Evolutionary conservation across 2,888 invertebrate species (phyloP).

Genomic region (Euplexia lucipara): DNA sequence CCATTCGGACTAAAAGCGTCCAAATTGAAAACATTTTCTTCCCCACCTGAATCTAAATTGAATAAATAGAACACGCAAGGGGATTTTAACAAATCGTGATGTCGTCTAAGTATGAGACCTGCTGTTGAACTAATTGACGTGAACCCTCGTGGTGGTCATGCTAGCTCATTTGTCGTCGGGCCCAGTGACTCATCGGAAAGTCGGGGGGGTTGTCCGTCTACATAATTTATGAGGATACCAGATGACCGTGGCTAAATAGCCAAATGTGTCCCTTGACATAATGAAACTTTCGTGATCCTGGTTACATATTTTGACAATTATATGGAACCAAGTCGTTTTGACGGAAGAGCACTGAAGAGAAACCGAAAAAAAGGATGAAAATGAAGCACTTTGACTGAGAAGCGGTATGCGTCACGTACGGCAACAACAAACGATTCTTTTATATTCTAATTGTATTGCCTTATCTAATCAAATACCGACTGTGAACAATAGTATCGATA

Average conservation of each 20-base stretch:
- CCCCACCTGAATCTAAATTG: conserved; percentile 53
- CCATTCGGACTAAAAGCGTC: conserved; percentile 45
- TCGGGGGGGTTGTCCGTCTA: conserved; percentile 72
- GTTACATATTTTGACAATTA: conserved; percentile 1
- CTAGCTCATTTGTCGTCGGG: conserved; percentile 81
- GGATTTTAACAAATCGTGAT: conserved; percentile 68
- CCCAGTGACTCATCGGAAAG: conserved; percentile 82
- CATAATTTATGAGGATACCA: conserved; percentile 75
- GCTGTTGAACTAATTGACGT: conserved; percentile 77
- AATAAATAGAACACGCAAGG: conserved; percentile 60
- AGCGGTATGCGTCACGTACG: conserved; percentile 12
- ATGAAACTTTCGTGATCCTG: conserved; percentile 25
- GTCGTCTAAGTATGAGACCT: conserved; percentile 63
- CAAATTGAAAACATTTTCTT: conserved; percentile 58
- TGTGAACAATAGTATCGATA: conserved; percentile 56
- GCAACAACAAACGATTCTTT: conserved; percentile 26
- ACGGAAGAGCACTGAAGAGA: conserved; percentile 4
- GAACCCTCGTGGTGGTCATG: conserved; percentile 75
- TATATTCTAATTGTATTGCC: conserved; percentile 38
- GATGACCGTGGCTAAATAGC: conserved; percentile 74
- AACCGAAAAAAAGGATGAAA: not conserved
- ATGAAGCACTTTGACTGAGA: conserved; percentile 2
- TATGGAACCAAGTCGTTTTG: not conserved
- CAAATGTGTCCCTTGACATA: conserved; percentile 48
- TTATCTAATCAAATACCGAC: conserved; percentile 59